These are phyloP conservation scores for Apomyelois bistriatella DNA, from an alignment of 2,888 invertebrate species.

Conservation along the genomic window DNA sequence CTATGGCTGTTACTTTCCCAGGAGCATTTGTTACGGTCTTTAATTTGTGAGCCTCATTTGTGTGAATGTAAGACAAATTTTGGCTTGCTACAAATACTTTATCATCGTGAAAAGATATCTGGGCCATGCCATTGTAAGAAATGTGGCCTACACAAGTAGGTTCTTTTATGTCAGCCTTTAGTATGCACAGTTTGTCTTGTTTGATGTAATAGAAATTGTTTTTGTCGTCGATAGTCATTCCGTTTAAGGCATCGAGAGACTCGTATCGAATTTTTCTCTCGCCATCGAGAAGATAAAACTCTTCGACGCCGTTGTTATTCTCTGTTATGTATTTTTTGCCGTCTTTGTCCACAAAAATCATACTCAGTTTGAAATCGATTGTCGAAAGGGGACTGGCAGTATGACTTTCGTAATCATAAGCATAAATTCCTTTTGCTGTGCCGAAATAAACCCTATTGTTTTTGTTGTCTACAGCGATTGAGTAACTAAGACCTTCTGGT, in stretches of 20 bases:
- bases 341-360: slow-evolving; percentile 59
- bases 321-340: slow-evolving; percentile 61
- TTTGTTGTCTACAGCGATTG: slow-evolving; percentile 57
- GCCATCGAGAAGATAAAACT: slow-evolving; percentile 51
- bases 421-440: slow-evolving; percentile 56
- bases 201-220: slow-evolving; percentile 64
- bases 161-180: slow-evolving; percentile 40
- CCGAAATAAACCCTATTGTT: slow-evolving; percentile 56
- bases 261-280: slow-evolving; percentile 49
- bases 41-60: slow-evolving; percentile 49
- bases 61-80: slow-evolving; percentile 50
- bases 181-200: slow-evolving; percentile 48
- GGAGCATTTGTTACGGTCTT: slow-evolving; percentile 48
- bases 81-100: slow-evolving; percentile 55
- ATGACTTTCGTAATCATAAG: slow-evolving; percentile 48
- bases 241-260: slow-evolving; percentile 49
- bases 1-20: slow-evolving; percentile 53
- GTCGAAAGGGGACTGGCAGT: slow-evolving; percentile 42
- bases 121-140: slow-evolving; percentile 51
- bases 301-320: slow-evolving; percentile 52
- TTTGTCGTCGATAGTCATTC: slow-evolving; percentile 56
- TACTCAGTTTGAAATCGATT: slow-evolving; percentile 45
- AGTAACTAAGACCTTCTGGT: slow-evolving; percentile 56
- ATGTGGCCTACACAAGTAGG: slow-evolving; percentile 49
- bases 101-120: slow-evolving; percentile 54